Evolutionary conservation across 2,888 invertebrate genomes (phyloP).

Genomic region (Timandra comae): DNA sequence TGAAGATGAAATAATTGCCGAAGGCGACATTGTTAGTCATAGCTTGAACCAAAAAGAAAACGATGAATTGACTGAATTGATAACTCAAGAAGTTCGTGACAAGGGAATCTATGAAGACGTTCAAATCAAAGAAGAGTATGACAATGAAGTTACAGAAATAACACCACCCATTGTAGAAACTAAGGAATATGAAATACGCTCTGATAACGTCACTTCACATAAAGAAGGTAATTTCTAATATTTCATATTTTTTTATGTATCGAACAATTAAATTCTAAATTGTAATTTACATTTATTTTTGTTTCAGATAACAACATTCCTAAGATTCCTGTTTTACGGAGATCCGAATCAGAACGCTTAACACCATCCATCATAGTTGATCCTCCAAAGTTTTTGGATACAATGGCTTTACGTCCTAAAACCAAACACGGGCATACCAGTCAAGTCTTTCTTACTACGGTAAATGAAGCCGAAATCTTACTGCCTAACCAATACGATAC

Average conservation of each 20-base stretch:
- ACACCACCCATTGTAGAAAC: slow-evolving; percentile 13
- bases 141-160: slow-evolving; percentile 30
- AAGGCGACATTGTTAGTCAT: slow-evolving; percentile 62
- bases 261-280: background rate
- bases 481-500: slow-evolving; percentile 26
- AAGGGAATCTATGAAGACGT: slow-evolving; percentile 29
- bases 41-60: slow-evolving; percentile 36
- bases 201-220: slow-evolving; percentile 11
- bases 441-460: slow-evolving; percentile 77
- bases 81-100: slow-evolving; percentile 31
- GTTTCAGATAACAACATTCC: slow-evolving; percentile 66
- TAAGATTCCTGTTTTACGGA: slow-evolving; percentile 56
- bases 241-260: slow-evolving; percentile 1
- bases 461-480: slow-evolving; percentile 40
- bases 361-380: slow-evolving; percentile 56
- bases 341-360: slow-evolving; percentile 68
- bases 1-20: slow-evolving; percentile 48
- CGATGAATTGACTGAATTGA: slow-evolving; percentile 34
- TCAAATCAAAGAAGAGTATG: slow-evolving; percentile 22
- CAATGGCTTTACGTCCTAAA: slow-evolving; percentile 87
- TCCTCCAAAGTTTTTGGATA: slow-evolving; percentile 84
- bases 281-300: slow-evolving; percentile 9
- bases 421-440: slow-evolving; percentile 78
- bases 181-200: slow-evolving; percentile 12
- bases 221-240: slow-evolving; percentile 31